A percentile compares a stretch with the other conserved stretches of the same genome.
phyloP scores from a whole-genome alignment of 1,140 invertebrate genomes.

The Cydia strobilella region DNA sequence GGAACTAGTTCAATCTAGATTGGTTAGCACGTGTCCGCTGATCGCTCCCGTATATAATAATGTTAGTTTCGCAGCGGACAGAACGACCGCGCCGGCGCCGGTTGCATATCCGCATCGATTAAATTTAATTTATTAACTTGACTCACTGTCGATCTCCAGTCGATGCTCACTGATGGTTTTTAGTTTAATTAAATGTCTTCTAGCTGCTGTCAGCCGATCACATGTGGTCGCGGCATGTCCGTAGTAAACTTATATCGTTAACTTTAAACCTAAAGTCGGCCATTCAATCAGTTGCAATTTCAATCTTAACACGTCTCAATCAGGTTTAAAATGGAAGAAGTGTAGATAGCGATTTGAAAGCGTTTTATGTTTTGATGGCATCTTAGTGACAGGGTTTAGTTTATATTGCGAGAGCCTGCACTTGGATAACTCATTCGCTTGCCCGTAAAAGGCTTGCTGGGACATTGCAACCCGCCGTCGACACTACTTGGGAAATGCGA shows the following conservation, averaged over 20 bases:
- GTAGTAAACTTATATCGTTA: background rate
- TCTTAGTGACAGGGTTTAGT: slow-evolving; percentile 9
- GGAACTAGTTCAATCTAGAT: slow-evolving; percentile 30
- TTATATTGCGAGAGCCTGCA: slow-evolving; percentile 31
- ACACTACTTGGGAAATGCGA: slow-evolving; percentile 56
- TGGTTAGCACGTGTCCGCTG: slow-evolving; percentile 29
- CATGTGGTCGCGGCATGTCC: background rate
- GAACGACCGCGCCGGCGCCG: slow-evolving; percentile 35
- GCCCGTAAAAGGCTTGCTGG: slow-evolving; percentile 63
- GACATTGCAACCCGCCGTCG: slow-evolving; percentile 51
- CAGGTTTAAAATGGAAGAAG: background rate
- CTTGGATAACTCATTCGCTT: slow-evolving; percentile 61
- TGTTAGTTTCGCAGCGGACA: slow-evolving; percentile 18
- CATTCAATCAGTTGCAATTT: background rate
- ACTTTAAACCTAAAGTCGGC: background rate
- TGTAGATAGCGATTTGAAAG: background rate
- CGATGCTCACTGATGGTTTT: slow-evolving; percentile 19
- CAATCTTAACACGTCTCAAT: slow-evolving; percentile 4
- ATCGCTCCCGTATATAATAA: slow-evolving; percentile 31
- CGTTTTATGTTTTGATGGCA: background rate
- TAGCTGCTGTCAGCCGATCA: background rate
- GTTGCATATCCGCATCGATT: slow-evolving; percentile 46
- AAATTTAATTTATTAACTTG: slow-evolving; percentile 46
- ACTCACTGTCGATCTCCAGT: background rate
- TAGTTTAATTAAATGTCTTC: slow-evolving; percentile 11